phyloP scores from a whole-genome alignment of 2,888 invertebrate species.

The Protonemura montana region DNA sequence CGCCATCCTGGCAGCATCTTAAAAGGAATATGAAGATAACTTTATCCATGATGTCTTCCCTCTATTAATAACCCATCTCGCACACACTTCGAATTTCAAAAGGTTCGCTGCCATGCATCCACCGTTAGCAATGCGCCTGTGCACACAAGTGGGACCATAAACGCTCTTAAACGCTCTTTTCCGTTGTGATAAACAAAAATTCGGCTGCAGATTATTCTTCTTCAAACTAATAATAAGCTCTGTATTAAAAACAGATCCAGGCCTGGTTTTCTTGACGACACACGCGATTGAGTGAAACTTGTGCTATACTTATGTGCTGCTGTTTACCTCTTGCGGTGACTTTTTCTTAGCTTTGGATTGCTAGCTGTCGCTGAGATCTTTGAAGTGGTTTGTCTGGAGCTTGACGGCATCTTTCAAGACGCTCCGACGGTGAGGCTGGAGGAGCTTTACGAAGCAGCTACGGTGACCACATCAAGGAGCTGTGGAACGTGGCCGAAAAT shows the following conservation, averaged over 20 bases:
- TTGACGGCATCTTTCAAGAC: neutral
- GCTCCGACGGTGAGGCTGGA: neutral
- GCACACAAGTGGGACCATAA: conserved; percentile 37
- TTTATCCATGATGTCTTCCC: conserved; percentile 21
- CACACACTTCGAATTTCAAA: conserved; percentile 10
- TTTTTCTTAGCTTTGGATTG: neutral
- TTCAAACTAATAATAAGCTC: conserved; percentile 12
- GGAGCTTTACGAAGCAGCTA: too few relatives aligned
- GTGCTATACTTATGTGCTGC: neutral
- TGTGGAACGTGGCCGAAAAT: neutral
- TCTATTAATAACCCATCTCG: conserved; percentile 24
- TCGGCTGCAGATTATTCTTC: conserved; percentile 1
- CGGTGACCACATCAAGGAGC: neutral
- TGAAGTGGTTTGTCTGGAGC: conserved; percentile 7
- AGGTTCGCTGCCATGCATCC: neutral
- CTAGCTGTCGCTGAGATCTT: neutral
- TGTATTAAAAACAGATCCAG: neutral
- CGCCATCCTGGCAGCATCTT: conserved; percentile 2
- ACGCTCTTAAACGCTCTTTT: conserved; percentile 37
- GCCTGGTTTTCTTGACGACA: neutral
- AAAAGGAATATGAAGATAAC: neutral
- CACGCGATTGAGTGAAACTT: neutral
- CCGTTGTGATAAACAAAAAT: conserved; percentile 24
- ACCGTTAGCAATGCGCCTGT: neutral
- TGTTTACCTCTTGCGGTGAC: neutral